Conservation (phyloP, 2,113 vertebrate species). For the Melanerpes aurifrons region DNA sequence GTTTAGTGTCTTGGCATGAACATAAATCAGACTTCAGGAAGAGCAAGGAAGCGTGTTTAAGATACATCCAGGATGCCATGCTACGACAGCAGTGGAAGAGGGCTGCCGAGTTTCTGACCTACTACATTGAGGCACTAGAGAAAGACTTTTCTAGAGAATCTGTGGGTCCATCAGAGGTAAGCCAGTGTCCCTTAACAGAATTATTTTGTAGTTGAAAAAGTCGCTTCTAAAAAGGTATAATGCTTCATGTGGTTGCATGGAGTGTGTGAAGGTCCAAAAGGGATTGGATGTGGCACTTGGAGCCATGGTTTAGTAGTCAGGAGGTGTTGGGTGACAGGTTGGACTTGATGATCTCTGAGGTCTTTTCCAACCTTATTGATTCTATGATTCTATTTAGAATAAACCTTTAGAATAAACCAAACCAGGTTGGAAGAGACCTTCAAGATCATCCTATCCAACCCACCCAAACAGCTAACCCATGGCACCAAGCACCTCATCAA, state of each 20-base stretch:
- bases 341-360: no score
- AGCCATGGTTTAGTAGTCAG: no score
- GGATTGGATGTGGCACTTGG: no score
- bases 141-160: constrained; percentile 28
- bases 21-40: constrained; percentile 76
- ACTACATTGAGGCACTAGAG: constrained; percentile 83
- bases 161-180: constrained; percentile 78
- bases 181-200: neutral
- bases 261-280: no score
- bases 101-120: constrained; percentile 83
- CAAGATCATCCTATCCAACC: no score
- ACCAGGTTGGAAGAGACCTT: no score
- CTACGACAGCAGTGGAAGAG: constrained; percentile 87
- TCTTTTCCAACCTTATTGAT: no score
- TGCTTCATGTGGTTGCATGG: neutral
- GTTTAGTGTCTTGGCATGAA: constrained; percentile 33
- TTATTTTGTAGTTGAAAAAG: neutral
- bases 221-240: neutral
- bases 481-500: no score
- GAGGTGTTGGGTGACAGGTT: no score
- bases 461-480: no score
- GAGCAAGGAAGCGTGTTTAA: constrained; percentile 78
- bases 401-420: no score
- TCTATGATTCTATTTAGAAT: no score
- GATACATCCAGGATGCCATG: constrained; percentile 82